Conservation (phyloP, 2,888 invertebrate species). For the Steinernema hermaphroditum region DNA sequence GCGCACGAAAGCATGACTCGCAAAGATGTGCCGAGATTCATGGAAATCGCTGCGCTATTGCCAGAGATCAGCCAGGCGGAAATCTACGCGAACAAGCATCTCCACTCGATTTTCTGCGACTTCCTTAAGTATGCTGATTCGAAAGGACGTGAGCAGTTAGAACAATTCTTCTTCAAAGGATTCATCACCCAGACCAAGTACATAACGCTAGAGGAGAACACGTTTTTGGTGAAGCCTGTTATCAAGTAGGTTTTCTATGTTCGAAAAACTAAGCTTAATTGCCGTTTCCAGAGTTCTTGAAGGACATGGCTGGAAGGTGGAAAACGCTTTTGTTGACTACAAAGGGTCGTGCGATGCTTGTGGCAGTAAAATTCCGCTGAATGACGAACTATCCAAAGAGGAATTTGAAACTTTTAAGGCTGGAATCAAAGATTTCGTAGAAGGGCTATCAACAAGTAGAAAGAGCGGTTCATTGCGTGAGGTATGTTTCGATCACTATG, state of each 20-base stretch:
- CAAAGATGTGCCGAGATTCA: neutral
- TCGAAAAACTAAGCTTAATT: no score
- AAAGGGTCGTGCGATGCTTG: slow-evolving; percentile 3
- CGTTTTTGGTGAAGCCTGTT: neutral
- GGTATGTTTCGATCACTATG: neutral
- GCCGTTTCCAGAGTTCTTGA: slow-evolving; percentile 1
- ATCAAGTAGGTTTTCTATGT: neutral
- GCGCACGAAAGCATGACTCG: neutral
- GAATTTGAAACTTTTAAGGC: neutral
- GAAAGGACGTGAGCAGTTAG: neutral
- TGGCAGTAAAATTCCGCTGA: neutral
- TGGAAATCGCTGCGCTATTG: neutral
- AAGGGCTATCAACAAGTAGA: neutral
- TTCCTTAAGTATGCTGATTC: neutral
- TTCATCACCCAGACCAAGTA: neutral
- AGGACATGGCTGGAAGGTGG: neutral
- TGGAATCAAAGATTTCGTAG: neutral
- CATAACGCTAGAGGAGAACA: neutral
- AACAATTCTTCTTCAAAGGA: neutral
- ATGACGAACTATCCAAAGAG: neutral
- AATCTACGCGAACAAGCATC: neutral
- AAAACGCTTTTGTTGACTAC: neutral
- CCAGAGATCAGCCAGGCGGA: neutral
- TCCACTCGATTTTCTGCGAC: neutral
- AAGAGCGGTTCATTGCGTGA: neutral